phyloP scores from a whole-genome alignment of 1,140 invertebrate species.

The Papilio dardanus region DNA sequence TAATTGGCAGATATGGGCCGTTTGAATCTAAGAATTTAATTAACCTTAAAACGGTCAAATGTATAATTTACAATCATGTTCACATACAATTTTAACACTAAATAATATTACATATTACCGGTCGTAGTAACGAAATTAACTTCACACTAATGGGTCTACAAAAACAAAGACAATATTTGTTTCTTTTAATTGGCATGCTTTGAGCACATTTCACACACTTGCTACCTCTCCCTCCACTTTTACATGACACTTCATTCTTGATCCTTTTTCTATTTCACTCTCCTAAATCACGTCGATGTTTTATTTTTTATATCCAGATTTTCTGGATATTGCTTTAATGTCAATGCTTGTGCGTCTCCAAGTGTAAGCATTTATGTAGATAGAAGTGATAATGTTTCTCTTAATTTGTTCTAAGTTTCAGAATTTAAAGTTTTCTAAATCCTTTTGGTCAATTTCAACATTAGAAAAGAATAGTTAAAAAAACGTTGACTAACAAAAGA shows the following conservation, averaged over 20 bases:
- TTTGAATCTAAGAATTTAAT: not conserved
- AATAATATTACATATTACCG: too few relatives aligned
- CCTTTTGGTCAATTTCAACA: too few relatives aligned
- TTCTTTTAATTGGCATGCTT: slow-evolving; percentile 45
- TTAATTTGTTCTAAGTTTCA: not conserved
- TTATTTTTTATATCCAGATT: slow-evolving; percentile 6
- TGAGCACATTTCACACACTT: slow-evolving; percentile 32
- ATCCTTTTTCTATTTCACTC: slow-evolving; percentile 28
- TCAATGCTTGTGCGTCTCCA: slow-evolving; percentile 25
- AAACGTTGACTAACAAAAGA: not conserved
- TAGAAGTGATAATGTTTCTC: not conserved
- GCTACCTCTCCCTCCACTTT: slow-evolving; percentile 36
- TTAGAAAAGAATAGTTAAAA: too few relatives aligned
- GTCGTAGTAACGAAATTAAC: slow-evolving; percentile 39
- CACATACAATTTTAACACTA: slow-evolving; percentile 26
- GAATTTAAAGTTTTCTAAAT: not conserved
- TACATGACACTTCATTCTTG: slow-evolving; percentile 35
- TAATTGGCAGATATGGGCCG: slow-evolving; percentile 33
- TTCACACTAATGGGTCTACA: slow-evolving; percentile 71
- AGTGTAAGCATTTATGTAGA: slow-evolving; percentile 11
- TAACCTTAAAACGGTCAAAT: not conserved
- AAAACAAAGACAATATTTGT: slow-evolving; percentile 34
- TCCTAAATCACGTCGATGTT: slow-evolving; percentile 19
- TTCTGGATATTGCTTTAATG: slow-evolving; percentile 22
- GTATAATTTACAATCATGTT: not conserved